Base-by-base conservation (phyloP, 1,140 invertebrate genomes). In the Drosophila jambulina region DNA sequence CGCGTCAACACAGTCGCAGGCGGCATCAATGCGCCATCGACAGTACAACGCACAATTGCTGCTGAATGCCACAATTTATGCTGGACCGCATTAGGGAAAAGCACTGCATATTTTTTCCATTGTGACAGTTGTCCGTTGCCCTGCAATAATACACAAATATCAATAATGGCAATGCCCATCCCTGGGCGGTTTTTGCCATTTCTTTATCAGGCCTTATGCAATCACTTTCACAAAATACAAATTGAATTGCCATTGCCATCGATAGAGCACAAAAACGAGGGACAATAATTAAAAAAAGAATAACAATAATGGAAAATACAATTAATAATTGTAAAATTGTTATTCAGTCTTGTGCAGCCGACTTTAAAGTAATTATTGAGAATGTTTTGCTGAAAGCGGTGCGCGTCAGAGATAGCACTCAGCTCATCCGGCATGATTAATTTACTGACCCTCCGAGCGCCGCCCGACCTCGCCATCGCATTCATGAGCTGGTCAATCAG, bases 171-270 rank as follows among this genome's bases (percentile, higher is more conserved):
- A 63, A 64, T 48, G 46, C 29, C 13, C 63, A 43, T 32, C 27
- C 45, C 48, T 12, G 61, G 36, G 59, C 13, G 9, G 15, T 40
- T 56, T 68, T 79, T 74, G 57, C 40, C 9, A 45, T 65, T 64
- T 80, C 61, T 64, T 58, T 58, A 48, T 76, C 36, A 51, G 32
- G 43, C 56, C 78, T 88, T 87, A 78, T 62, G 85, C 80, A 88
- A 88, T 78, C 84, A 88, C 84, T 88, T 88, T 88, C 84, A 84
- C 84, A 88, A 83, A 75, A 76, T 68, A 80, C 43, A 80, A 87
- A 88, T 87, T 87, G 60, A 87, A 87, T 80, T 83, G 75, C 32
- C 59, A 62, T 60, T 56, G 40, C 56, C 34, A 56, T 25, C 34
- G 53, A 34, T n/a, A 21, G 29, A 27, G 54, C n/a, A 63, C 60